A percentile compares a stretch with the other conserved stretches of the same genome.
Conservation (phyloP, 2,113 vertebrate genomes). For the Clarias magur region DNA sequence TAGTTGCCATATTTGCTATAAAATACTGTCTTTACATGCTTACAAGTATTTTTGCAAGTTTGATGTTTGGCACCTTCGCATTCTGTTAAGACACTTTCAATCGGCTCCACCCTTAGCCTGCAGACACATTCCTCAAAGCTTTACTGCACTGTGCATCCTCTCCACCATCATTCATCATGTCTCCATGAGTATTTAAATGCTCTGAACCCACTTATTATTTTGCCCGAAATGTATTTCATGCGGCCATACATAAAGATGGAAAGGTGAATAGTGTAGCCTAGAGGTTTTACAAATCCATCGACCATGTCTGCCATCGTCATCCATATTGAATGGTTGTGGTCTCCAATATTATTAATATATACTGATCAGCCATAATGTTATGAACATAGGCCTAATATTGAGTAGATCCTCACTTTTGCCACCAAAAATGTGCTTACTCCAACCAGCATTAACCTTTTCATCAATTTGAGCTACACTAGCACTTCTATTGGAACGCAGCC, state of each 20-base stretch:
- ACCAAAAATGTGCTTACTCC: too few relatives aligned
- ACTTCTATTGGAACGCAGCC: too few relatives aligned
- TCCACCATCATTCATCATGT: constrained; percentile 22
- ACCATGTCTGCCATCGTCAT: too few relatives aligned
- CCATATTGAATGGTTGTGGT: too few relatives aligned
- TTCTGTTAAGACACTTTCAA: constrained; percentile 11
- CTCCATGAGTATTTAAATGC: not conserved
- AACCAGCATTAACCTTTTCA: too few relatives aligned
- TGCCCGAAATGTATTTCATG: not conserved
- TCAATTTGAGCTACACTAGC: too few relatives aligned
- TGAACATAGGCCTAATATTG: too few relatives aligned
- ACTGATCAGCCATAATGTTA: too few relatives aligned
- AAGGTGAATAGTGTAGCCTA: not conserved
- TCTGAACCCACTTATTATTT: constrained; percentile 15
- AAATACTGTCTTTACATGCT: constrained; percentile 1
- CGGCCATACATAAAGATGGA: not conserved
- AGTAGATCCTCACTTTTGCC: too few relatives aligned
- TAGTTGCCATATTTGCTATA: not conserved
- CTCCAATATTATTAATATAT: too few relatives aligned
- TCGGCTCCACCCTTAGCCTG: constrained; percentile 28
- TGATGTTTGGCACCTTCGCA: constrained; percentile 7
- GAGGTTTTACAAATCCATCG: too few relatives aligned
- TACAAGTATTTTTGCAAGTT: not conserved
- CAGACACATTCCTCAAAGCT: constrained; percentile 31
- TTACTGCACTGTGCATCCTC: not conserved